Conservation (phyloP, 1,140 invertebrate genomes). For the Drosophila nigromelanica region DNA sequence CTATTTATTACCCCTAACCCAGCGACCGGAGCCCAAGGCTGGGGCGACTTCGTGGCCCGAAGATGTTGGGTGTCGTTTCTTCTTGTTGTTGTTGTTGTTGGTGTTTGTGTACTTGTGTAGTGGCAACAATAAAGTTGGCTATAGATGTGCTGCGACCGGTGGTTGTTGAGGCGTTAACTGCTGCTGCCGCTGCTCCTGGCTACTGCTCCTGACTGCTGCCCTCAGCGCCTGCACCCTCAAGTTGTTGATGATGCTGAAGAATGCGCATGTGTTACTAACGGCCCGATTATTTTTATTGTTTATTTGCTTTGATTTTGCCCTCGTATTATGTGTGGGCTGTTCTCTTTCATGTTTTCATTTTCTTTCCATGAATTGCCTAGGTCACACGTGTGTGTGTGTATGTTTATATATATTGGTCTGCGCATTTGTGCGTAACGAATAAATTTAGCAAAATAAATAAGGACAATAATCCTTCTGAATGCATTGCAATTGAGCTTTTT, state of each 20-base stretch:
- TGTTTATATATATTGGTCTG: constrained; percentile 53
- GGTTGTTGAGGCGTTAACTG: constrained; percentile 43
- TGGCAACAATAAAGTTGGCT: constrained; percentile 66
- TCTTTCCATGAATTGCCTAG: constrained; percentile 25
- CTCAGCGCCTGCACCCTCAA: constrained; percentile 12
- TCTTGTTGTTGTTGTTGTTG: constrained; percentile 18
- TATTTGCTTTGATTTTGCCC: constrained; percentile 78
- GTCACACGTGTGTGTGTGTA: constrained; percentile 11
- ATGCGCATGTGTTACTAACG: constrained; percentile 80
- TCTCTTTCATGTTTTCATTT: constrained; percentile 69
- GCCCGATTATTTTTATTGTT: constrained; percentile 81
- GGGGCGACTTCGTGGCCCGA: constrained; percentile 27
- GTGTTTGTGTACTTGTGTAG: constrained; percentile 47
- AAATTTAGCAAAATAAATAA: constrained; percentile 83
- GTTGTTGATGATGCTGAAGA: constrained; percentile 71
- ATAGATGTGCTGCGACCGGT: constrained; percentile 45
- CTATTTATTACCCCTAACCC: constrained; percentile 69
- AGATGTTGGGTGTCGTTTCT: constrained; percentile 43
- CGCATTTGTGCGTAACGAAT: constrained; percentile 81
- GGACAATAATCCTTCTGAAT: constrained; percentile 82
- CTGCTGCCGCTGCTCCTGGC: constrained; percentile 13
- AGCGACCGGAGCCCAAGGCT: constrained; percentile 1
- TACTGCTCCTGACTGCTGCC: constrained; percentile 6
- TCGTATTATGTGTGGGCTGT: constrained; percentile 53
- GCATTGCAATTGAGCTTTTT: constrained; percentile 82